Evolutionary conservation across 1,140 invertebrate species (phyloP).

Genomic region (Drosophila novamexicana): DNA sequence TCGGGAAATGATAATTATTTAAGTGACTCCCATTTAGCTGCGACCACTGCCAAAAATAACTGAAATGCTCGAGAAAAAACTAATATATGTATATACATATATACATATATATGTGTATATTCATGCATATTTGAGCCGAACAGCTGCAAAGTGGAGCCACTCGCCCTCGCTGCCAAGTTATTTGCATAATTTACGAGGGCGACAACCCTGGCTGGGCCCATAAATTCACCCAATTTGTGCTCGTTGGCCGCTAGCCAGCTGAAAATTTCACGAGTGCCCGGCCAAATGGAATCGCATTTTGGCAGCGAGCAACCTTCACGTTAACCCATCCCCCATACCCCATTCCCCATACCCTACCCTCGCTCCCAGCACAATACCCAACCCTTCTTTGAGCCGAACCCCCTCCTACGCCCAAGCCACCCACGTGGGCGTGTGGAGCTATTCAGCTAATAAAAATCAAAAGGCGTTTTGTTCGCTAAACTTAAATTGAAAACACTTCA

Average conservation of each 20-base stretch:
- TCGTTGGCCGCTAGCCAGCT: slow-evolving; percentile 42
- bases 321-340: background rate
- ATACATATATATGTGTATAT: too few species aligned
- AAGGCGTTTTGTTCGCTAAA: slow-evolving; percentile 82
- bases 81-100: background rate
- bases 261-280: slow-evolving; percentile 24
- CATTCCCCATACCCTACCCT: background rate
- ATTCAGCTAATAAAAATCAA: slow-evolving; percentile 77
- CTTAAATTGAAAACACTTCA: slow-evolving; percentile 81
- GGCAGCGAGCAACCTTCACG: slow-evolving; percentile 34
- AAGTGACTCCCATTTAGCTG: slow-evolving; percentile 70
- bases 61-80: slow-evolving; percentile 1
- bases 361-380: too few species aligned
- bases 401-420: background rate
- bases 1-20: slow-evolving; percentile 81
- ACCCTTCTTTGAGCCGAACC: background rate
- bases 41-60: slow-evolving; percentile 51
- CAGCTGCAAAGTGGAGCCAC: slow-evolving; percentile 34
- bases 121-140: background rate
- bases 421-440: slow-evolving; percentile 35
- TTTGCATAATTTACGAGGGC: slow-evolving; percentile 79
- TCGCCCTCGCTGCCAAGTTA: slow-evolving; percentile 20
- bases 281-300: slow-evolving; percentile 51
- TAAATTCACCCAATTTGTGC: slow-evolving; percentile 54
- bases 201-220: slow-evolving; percentile 67